Percentiles rank a stretch among this genome's conserved stretches.
Conservation (phyloP, 1,140 invertebrate species). For the Dryas iulia region DNA sequence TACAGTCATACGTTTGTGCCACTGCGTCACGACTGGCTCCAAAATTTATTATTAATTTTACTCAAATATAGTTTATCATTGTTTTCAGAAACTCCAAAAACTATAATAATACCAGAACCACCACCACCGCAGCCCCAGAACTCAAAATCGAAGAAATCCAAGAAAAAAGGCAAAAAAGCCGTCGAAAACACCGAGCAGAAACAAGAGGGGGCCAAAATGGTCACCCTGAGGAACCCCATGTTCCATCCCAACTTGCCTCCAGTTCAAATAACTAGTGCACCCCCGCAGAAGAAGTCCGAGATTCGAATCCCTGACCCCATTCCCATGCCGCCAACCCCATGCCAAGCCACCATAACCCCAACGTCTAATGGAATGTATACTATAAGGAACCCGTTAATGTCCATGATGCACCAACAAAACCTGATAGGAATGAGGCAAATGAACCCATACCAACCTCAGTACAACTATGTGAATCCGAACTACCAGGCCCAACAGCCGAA, state of each 20-base stretch:
- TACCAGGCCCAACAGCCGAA: slow-evolving; percentile 44
- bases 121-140: slow-evolving; percentile 29
- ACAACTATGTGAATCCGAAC: slow-evolving; percentile 56
- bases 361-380: slow-evolving; percentile 86
- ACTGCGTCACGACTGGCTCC: too few species aligned
- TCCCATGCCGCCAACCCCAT: slow-evolving; percentile 72
- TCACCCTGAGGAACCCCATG: slow-evolving; percentile 88
- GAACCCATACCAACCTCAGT: slow-evolving; percentile 45
- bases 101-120: slow-evolving; percentile 53
- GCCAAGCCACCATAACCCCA: slow-evolving; percentile 76
- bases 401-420: slow-evolving; percentile 75
- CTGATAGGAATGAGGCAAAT: slow-evolving; percentile 53
- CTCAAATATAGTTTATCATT: background rate
- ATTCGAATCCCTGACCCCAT: slow-evolving; percentile 71
- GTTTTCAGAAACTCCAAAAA: slow-evolving; percentile 60
- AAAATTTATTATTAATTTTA: background rate
- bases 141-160: slow-evolving; percentile 69
- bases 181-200: slow-evolving; percentile 42
- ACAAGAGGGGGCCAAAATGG: slow-evolving; percentile 83
- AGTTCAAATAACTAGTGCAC: slow-evolving; percentile 63
- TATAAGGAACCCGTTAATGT: slow-evolving; percentile 85
- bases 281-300: slow-evolving; percentile 80
- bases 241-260: slow-evolving; percentile 80
- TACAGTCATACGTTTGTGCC: too few species aligned
- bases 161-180: slow-evolving; percentile 71